Conservation (phyloP, 2,888 invertebrate species). For the Mechanitis messenoides region DNA sequence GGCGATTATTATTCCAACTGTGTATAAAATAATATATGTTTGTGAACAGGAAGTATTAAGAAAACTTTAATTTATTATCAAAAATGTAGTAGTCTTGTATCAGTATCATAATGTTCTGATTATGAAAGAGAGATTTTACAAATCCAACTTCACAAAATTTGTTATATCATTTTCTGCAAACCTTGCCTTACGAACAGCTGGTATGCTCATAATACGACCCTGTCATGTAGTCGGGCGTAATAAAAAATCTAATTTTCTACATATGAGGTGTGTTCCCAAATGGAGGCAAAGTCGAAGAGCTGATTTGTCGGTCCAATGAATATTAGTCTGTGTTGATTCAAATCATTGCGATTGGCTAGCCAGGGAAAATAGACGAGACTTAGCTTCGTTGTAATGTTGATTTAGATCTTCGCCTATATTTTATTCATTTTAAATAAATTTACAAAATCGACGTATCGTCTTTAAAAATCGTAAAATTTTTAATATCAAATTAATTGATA, state of each 20-base stretch:
- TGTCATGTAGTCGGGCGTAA: constrained; percentile 37
- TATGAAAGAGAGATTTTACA: background rate
- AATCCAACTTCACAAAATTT: constrained; percentile 4
- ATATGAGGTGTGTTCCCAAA: constrained; percentile 63
- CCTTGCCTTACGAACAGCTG: too few species aligned
- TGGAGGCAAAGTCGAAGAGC: constrained; percentile 74
- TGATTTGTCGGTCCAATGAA: constrained; percentile 72
- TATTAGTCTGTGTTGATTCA: constrained; percentile 72
- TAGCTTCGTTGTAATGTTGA: constrained; percentile 38
- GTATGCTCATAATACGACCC: constrained; percentile 5
- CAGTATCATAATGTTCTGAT: too few species aligned
- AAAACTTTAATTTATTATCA: too few species aligned
- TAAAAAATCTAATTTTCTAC: constrained; percentile 67
- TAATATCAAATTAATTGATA: too few species aligned
- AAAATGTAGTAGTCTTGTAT: too few species aligned
- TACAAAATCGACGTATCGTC: background rate
- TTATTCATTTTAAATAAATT: background rate
- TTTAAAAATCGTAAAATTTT: too few species aligned
- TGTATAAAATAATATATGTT: too few species aligned
- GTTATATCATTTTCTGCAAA: constrained; percentile 2
- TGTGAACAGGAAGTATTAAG: too few species aligned
- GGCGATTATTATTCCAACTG: too few species aligned
- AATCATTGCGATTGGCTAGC: constrained; percentile 52
- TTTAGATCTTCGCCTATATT: background rate
- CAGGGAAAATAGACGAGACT: constrained; percentile 46